A percentile compares a stretch with the other conserved stretches of the same genome.
Evolutionary conservation across 1,140 invertebrate genomes (phyloP).

Genomic region (Lethrus apterus): DNA sequence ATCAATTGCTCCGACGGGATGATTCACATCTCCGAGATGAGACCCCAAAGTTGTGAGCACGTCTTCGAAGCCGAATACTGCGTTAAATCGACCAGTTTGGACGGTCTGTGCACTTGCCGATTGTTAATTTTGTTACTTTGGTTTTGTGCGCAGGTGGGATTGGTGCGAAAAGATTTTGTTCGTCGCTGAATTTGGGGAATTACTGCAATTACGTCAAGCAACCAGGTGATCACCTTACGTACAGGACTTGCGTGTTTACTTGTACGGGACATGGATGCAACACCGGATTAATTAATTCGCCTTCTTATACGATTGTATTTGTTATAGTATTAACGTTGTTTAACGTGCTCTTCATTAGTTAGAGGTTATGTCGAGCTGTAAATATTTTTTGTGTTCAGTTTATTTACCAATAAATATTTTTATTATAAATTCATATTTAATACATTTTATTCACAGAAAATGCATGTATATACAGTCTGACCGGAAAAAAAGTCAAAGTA

Average conservation of each 20-base stretch:
- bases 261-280: constrained; percentile 86
- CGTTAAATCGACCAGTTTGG: constrained; percentile 68
- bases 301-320: too few species aligned
- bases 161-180: constrained; percentile 89
- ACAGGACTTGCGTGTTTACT: constrained; percentile 89
- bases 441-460: too few species aligned
- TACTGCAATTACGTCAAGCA: constrained; percentile 88
- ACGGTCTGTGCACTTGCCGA: constrained; percentile 31
- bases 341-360: too few species aligned
- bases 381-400: too few species aligned
- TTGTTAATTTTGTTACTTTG: neutral
- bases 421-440: too few species aligned
- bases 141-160: constrained; percentile 63
- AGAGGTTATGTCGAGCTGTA: too few species aligned
- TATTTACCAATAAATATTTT: too few species aligned
- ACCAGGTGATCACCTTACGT: constrained; percentile 73
- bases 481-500: too few species aligned
- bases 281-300: constrained; percentile 35
- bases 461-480: too few species aligned
- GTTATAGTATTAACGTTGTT: too few species aligned
- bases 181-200: constrained; percentile 81
- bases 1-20: constrained; percentile 69
- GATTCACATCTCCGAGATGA: constrained; percentile 52
- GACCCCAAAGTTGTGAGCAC: constrained; percentile 59
- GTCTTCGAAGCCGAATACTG: constrained; percentile 78